phyloP scores from a whole-genome alignment of 2,888 invertebrate genomes.

The Arge pagana region DNA sequence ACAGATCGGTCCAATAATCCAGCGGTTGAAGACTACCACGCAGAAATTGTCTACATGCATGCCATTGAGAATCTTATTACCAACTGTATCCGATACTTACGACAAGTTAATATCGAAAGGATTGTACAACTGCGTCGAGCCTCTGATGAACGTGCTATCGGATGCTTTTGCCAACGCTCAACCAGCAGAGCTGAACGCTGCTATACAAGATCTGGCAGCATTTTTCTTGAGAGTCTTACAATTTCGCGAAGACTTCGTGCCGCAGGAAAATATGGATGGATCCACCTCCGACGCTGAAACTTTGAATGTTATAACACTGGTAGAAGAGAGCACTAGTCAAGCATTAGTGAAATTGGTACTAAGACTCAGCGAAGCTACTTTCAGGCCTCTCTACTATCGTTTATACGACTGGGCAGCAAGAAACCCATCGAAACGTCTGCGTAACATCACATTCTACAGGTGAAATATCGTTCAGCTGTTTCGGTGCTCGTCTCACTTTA shows the following conservation, averaged over 20 bases:
- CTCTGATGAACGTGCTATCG: conserved; percentile 76
- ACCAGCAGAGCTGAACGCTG: conserved; percentile 67
- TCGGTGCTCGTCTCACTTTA: too few species aligned
- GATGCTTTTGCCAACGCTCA: conserved; percentile 72
- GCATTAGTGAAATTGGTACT: conserved; percentile 80
- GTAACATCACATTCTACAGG: conserved; percentile 83
- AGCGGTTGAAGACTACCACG: conserved; percentile 67
- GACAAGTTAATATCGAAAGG: conserved; percentile 64
- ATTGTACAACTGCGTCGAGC: conserved; percentile 66
- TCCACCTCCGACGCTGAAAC: conserved; percentile 50
- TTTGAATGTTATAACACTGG: conserved; percentile 60
- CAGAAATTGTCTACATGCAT: conserved; percentile 71
- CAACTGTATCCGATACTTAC: conserved; percentile 72
- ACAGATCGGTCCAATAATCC: conserved; percentile 58
- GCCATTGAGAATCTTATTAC: conserved; percentile 76
- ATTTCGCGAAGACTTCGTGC: conserved; percentile 63
- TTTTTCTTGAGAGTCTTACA: conserved; percentile 78
- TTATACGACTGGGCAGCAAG: conserved; percentile 86
- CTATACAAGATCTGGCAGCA: conserved; percentile 70
- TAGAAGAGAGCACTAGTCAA: conserved; percentile 77
- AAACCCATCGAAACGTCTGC: conserved; percentile 65
- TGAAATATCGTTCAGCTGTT: conserved; percentile 42
- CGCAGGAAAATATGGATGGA: conserved; percentile 21
- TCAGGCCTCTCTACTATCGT: conserved; percentile 85
- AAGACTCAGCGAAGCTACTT: conserved; percentile 86